Evolutionary conservation across 1,140 invertebrate species (phyloP).

Genomic region (Zaprionus vittiger): DNA sequence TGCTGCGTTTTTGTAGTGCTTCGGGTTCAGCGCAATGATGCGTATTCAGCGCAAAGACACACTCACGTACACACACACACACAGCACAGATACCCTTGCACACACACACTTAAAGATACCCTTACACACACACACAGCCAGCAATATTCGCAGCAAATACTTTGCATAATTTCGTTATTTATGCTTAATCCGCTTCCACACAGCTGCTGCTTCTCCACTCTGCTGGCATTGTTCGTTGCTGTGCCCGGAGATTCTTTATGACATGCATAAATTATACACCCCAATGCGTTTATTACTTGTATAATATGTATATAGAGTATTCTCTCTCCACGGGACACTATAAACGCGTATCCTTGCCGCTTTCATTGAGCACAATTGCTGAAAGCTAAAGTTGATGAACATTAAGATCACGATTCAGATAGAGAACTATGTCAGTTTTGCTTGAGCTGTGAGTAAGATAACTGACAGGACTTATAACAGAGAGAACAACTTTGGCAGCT

Average conservation of each 20-base stretch:
- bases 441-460: not conserved
- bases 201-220: not conserved
- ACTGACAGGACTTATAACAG: not conserved
- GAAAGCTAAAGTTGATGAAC: not conserved
- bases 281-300: constrained; percentile 56
- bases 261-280: constrained; percentile 66
- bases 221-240: constrained; percentile 2
- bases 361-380: constrained; percentile 20
- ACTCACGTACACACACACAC: not conserved
- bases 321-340: not conserved
- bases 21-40: constrained; percentile 54
- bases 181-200: constrained; percentile 36
- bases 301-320: constrained; percentile 3
- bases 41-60: constrained; percentile 15
- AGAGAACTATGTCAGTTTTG: not conserved
- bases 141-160: constrained; percentile 22
- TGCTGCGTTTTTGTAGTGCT: constrained; percentile 40
- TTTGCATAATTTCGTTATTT: constrained; percentile 70
- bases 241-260: constrained; percentile 12
- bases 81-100: constrained; percentile 7
- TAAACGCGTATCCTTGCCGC: constrained; percentile 2
- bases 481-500: not conserved
- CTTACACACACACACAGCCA: not conserved
- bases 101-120: not conserved
- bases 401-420: not conserved